Percentiles rank a stretch among this genome's conserved stretches.
Evolutionary conservation across 2,888 invertebrate genomes (phyloP).

Genomic region (Sphaeridia pumilis): DNA sequence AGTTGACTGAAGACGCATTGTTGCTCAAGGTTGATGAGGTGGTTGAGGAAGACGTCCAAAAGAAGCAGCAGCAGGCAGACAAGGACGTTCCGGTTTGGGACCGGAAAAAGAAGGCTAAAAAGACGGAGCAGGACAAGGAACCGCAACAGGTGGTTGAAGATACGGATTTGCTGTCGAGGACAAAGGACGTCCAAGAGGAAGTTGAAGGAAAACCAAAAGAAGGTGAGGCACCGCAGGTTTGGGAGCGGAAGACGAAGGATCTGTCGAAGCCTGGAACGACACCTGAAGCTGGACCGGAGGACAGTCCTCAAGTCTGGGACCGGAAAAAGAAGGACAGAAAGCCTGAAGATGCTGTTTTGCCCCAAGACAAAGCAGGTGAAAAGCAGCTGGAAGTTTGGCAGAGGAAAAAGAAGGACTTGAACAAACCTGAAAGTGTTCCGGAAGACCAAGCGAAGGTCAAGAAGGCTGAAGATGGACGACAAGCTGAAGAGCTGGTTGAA

Average conservation of each 20-base stretch:
- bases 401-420: constrained; percentile 4
- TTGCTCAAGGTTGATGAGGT: constrained; percentile 6
- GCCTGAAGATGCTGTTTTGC: neutral
- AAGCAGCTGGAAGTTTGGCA: neutral
- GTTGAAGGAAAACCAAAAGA: neutral
- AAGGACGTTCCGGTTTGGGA: constrained; percentile 16
- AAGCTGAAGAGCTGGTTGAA: neutral
- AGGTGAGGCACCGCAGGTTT: neutral
- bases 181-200: neutral
- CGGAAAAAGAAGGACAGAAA: constrained; percentile 1
- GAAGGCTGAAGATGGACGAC: neutral
- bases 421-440: neutral
- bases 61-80: constrained; percentile 2
- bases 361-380: neutral
- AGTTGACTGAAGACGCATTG: constrained; percentile 3
- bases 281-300: constrained; percentile 4
- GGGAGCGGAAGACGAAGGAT: constrained; percentile 9
- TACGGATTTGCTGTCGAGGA: neutral
- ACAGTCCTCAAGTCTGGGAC: constrained; percentile 7
- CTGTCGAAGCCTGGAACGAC: neutral
- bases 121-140: no score
- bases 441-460: neutral
- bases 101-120: constrained; percentile 11
- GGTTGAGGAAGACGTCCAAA: constrained; percentile 11
- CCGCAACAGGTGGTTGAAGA: neutral